Conservation (phyloP, 2,113 vertebrate species). For the Gadus chalcogrammus region DNA sequence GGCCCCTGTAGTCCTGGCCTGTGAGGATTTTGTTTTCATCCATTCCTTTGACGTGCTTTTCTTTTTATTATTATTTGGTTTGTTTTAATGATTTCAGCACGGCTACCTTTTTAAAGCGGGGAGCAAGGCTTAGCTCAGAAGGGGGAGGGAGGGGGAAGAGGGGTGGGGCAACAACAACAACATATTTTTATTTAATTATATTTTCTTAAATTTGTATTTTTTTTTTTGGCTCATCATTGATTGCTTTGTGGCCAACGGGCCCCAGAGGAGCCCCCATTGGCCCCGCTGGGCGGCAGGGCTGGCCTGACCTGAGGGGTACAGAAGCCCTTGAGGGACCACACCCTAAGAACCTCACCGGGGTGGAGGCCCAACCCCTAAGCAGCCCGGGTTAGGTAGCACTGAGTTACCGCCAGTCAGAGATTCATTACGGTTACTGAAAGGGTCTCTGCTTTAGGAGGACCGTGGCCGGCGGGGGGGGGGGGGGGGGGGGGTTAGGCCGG, state of each 20-base stretch:
- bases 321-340: constrained; percentile 27
- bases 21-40: constrained; percentile 9
- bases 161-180: constrained; percentile 36
- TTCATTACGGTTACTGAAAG: constrained; percentile 58
- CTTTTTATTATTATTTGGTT: constrained; percentile 17
- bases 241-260: constrained; percentile 39
- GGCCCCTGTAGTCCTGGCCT: constrained; percentile 51
- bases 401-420: constrained; percentile 68
- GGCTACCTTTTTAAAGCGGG: constrained; percentile 60
- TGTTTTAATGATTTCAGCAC: constrained; percentile 27
- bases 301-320: constrained; percentile 8
- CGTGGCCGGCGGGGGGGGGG: constrained; percentile 4
- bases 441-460: constrained; percentile 10
- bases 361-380: constrained; percentile 13
- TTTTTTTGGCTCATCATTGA: constrained; percentile 37
- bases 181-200: constrained; percentile 33
- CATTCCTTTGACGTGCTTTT: not conserved
- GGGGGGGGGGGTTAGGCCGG: constrained; percentile 8
- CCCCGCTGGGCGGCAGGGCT: constrained; percentile 43
- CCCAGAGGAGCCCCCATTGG: constrained; percentile 37
- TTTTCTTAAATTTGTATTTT: constrained; percentile 31
- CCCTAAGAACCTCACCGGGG: constrained; percentile 34
- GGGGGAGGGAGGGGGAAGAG: constrained; percentile 14
- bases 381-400: constrained; percentile 59
- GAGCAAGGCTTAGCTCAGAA: constrained; percentile 33